phyloP scores from a whole-genome alignment of 1,140 invertebrate species.

The Armadillidium nasatum region DNA sequence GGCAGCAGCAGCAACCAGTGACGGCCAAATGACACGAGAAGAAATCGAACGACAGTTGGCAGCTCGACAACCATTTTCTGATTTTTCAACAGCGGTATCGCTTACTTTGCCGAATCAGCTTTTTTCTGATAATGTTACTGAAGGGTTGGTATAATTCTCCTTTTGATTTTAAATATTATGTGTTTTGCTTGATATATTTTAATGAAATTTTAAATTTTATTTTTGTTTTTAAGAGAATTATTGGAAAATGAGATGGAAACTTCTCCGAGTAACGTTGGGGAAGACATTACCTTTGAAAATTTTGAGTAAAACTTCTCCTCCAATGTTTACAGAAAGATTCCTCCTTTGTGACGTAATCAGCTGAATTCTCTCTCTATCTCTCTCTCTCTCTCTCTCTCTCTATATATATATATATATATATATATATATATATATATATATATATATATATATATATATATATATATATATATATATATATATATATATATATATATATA shows the following conservation, averaged over 20 bases:
- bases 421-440: too few relatives aligned
- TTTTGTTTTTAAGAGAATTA: background rate
- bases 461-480: too few relatives aligned
- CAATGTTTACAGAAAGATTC: too few relatives aligned
- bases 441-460: too few relatives aligned
- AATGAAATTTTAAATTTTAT: background rate
- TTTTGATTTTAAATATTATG: too few relatives aligned
- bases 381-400: too few relatives aligned
- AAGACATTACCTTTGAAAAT: background rate
- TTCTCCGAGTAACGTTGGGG: background rate
- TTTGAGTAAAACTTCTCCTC: background rate
- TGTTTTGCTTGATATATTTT: too few relatives aligned
- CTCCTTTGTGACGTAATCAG: too few relatives aligned
- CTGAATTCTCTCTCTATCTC: too few relatives aligned
- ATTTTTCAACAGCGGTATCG: conserved; percentile 47
- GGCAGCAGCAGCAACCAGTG: conserved; percentile 52
- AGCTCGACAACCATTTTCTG: conserved; percentile 65
- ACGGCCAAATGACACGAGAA: conserved; percentile 83
- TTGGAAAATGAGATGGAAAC: background rate
- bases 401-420: too few relatives aligned
- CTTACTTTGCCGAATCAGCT: conserved; percentile 41
- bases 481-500: too few relatives aligned
- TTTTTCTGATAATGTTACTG: conserved; percentile 34
- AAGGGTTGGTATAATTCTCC: too few relatives aligned
- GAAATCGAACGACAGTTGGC: conserved; percentile 85